Conservation (phyloP, 2,888 invertebrate species). For the Rhagonycha fulva region DNA sequence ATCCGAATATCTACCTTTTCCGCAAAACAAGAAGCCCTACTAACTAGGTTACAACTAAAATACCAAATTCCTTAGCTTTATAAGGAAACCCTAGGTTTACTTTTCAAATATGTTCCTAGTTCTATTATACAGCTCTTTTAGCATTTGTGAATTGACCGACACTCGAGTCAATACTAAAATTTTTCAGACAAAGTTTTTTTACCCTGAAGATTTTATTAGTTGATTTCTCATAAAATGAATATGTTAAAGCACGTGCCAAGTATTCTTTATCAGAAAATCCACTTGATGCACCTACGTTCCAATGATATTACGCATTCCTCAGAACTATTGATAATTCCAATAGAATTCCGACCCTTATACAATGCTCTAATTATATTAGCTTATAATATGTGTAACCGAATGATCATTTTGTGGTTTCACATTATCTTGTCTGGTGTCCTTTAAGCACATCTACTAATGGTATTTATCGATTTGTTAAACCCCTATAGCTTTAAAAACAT, state of each 20-base stretch:
- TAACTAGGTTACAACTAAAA: constrained; percentile 47
- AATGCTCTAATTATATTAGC: constrained; percentile 8
- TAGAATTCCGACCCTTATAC: constrained; percentile 10
- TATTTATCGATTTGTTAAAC: neutral
- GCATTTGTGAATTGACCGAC: constrained; percentile 9
- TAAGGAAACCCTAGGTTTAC: constrained; percentile 19
- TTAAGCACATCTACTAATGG: neutral
- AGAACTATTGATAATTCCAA: constrained; percentile 2
- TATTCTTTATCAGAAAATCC: constrained; percentile 8
- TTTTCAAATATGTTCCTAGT: constrained; percentile 21
- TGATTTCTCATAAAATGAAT: neutral
- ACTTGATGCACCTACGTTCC: constrained; percentile 15
- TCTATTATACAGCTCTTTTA: neutral
- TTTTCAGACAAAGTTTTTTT: constrained; percentile 2
- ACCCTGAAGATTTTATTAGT: neutral
- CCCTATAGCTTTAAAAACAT: neutral
- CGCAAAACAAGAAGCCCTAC: constrained; percentile 41
- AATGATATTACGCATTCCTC: constrained; percentile 10
- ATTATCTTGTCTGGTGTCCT: neutral
- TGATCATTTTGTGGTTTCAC: constrained; percentile 5
- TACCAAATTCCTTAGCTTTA: constrained; percentile 32
- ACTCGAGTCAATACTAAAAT: constrained; percentile 7
- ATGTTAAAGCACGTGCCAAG: constrained; percentile 3
- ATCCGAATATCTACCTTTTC: constrained; percentile 42
- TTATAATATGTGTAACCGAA: constrained; percentile 11